Evolutionary conservation across 2,888 invertebrate species (phyloP).

Genomic region (Notocelia uddmanniana): DNA sequence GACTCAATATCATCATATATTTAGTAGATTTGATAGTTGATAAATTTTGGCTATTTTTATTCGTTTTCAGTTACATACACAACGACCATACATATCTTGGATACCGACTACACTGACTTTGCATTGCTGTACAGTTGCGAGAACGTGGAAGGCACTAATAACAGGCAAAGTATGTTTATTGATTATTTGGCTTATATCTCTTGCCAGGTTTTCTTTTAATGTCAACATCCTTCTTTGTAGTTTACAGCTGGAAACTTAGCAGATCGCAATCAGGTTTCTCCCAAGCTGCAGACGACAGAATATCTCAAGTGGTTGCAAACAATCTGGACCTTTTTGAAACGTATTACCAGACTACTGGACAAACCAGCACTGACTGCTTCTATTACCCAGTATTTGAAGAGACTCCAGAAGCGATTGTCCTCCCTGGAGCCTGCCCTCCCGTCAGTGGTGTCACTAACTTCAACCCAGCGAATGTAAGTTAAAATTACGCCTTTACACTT

Average conservation of each 20-base stretch:
- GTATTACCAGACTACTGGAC: conserved; percentile 45
- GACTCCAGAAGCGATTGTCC: conserved; percentile 46
- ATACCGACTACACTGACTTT: conserved; percentile 87
- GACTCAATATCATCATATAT: no score
- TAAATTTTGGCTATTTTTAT: neutral
- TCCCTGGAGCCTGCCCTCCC: conserved; percentile 45
- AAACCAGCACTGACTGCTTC: conserved; percentile 47
- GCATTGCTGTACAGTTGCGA: conserved; percentile 88
- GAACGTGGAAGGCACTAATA: conserved; percentile 8
- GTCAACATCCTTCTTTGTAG: conserved; percentile 36
- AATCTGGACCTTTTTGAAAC: conserved; percentile 37
- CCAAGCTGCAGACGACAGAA: conserved; percentile 26
- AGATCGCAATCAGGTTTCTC: conserved; percentile 36
- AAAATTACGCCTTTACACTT: neutral
- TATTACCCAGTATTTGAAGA: conserved; percentile 44
- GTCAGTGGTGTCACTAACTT: conserved; percentile 37
- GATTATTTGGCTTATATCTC: neutral
- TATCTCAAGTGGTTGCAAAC: conserved; percentile 37
- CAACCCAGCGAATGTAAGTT: conserved; percentile 32
- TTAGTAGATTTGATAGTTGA: no score
- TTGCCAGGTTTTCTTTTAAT: no score
- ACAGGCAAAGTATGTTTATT: conserved; percentile 28
- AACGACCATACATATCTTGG: conserved; percentile 87
- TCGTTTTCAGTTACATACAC: conserved; percentile 60
- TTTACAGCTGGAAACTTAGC: conserved; percentile 51